Evolutionary conservation across 2,888 invertebrate species (phyloP), one percentile per base, ranked within the genome.

Genomic region (Alloplasta piceator): DNA sequence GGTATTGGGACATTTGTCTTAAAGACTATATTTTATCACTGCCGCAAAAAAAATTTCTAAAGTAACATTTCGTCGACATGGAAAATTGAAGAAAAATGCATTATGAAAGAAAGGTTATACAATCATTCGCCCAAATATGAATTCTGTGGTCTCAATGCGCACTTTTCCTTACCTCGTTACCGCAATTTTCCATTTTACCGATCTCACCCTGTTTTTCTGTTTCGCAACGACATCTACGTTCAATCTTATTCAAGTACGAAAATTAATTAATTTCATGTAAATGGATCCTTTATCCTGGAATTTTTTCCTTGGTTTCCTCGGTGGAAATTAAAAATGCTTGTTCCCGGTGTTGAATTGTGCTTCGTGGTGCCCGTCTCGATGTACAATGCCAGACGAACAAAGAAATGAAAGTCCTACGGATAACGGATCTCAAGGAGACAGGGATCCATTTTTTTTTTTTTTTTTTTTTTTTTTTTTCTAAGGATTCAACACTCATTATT

Each of bases 231-330:
- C 39, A 10, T 66, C 14, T 48, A 12, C 41, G 48, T 56, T 78
- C 55, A 66, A 48, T 74, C 66, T 74, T 70, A 55, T 74, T 78
- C 55, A 70, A 70, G 60, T 75, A 41, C 14, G 38, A 74, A 75
- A 71, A 75, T 26, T 78, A 75, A 82, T 82, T 74, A 71, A 78
- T 82, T 75, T 72, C 58, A 82, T 82, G 78, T 63, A 78, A 78
- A 82, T 78, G 66, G 26, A 74, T 43, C 38, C 16, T 58, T 66
- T 48, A 39, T 48, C 39, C 10, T 48, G 74, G 60, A 9, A 41
- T 26, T 10, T 61, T 52, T 64, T 66, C 46, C 64, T 38, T 41
- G 46, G 41, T 50, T 6, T 41, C 12, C 58, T n/a, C 38, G 5
- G 10, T 56, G 26, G 41, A 26, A 39, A 12, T 26, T 26, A 36